Percentiles rank a stretch among this genome's conserved stretches.
Evolutionary conservation across 1,140 invertebrate genomes (phyloP).

Genomic region (Drosophila sp.): DNA sequence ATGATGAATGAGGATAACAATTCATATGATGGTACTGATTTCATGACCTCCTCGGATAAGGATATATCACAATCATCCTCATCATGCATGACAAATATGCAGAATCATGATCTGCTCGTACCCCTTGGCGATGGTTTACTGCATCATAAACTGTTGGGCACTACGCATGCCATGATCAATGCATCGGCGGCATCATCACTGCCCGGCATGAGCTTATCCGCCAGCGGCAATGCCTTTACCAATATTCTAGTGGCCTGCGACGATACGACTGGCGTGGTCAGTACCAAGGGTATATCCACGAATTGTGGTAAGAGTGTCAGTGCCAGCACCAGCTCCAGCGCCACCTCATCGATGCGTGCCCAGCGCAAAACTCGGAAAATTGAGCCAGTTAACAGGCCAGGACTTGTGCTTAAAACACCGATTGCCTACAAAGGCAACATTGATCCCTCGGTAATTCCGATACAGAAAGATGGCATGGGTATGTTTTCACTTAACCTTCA

Average conservation of each 20-base stretch:
- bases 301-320: constrained; percentile 29
- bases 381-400: constrained; percentile 91
- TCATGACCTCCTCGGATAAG: constrained; percentile 78
- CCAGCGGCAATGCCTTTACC: constrained; percentile 85
- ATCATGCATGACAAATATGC: constrained; percentile 66
- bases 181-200: constrained; percentile 37
- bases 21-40: constrained; percentile 85
- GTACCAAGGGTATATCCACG: constrained; percentile 63
- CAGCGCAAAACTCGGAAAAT: constrained; percentile 87
- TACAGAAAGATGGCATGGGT: constrained; percentile 94
- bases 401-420: constrained; percentile 90
- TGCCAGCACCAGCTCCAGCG: constrained; percentile 25
- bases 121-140: constrained; percentile 66
- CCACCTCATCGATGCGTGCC: constrained; percentile 57
- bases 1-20: constrained; percentile 83
- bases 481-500: constrained; percentile 72
- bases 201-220: constrained; percentile 2
- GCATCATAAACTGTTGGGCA: constrained; percentile 74
- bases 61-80: constrained; percentile 76
- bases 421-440: constrained; percentile 92
- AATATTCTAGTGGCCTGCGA: constrained; percentile 85
- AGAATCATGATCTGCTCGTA: constrained; percentile 67
- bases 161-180: constrained; percentile 64
- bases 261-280: constrained; percentile 59
- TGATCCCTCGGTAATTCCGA: constrained; percentile 91